These are phyloP conservation scores for Rhabditophanes sp. DNA, from an alignment of 2,888 invertebrate species.

Conservation along the genomic window DNA sequence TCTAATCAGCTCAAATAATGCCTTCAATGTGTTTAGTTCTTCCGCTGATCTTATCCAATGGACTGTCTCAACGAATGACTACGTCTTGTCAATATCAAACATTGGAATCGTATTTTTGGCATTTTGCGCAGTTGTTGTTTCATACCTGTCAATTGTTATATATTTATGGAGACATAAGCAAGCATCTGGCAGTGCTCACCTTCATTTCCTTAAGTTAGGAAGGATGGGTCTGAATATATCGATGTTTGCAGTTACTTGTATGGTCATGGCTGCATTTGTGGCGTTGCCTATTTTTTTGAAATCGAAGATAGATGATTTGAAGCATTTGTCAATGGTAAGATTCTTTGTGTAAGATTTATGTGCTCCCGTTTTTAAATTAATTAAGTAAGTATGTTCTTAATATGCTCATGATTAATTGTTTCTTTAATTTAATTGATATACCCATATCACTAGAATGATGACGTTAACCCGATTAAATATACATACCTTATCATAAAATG, in stretches of 20 bases:
- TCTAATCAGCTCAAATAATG: conserved; percentile 17
- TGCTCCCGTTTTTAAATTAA: neutral
- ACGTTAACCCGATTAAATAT: too few relatives aligned
- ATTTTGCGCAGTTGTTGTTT: conserved; percentile 12
- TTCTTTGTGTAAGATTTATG: neutral
- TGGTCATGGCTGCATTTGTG: conserved; percentile 19
- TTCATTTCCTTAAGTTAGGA: conserved; percentile 13
- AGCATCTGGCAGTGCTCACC: conserved; percentile 11
- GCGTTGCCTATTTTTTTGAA: conserved; percentile 16
- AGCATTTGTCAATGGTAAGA: conserved; percentile 9
- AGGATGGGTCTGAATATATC: conserved; percentile 15
- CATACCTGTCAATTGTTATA: conserved; percentile 15
- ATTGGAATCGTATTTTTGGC: conserved; percentile 15
- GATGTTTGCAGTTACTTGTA: conserved; percentile 14
- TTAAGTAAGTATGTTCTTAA: neutral
- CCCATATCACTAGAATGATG: too few relatives aligned
- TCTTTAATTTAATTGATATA: too few relatives aligned
- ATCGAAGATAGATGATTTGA: conserved; percentile 14
- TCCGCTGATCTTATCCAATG: conserved; percentile 15
- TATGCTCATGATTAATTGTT: neutral
- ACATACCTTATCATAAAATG: too few relatives aligned
- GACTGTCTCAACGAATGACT: conserved; percentile 13
- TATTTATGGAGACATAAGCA: conserved; percentile 13
- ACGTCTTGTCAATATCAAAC: conserved; percentile 16
- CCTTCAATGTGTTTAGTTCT: conserved; percentile 18